Base-by-base conservation (phyloP, 2,888 invertebrate species). In the Sturmia bella region DNA sequence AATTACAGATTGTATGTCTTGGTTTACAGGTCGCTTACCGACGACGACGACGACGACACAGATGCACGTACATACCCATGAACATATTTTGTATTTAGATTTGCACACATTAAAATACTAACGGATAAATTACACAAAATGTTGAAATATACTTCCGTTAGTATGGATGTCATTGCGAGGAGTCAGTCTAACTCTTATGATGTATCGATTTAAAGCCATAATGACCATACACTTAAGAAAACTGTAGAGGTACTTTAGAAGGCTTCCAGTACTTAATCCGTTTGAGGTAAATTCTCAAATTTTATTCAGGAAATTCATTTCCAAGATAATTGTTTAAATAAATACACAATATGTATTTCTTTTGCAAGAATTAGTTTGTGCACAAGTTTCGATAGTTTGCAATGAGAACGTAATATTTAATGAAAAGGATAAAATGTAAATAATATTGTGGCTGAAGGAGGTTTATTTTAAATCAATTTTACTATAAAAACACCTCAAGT, bases 1-100 rank as follows among this genome's bases (percentile, higher is more conserved):
- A 82, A 82, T 82, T 82, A 82, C 77, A 77, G 81, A 77, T n/a
- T n/a, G n/a, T 74, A 73, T 61, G 6, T 39, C 68, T 69, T 82
- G 73, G 63, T 69, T 81, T 59, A 50, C 56, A 57, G 21, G 32
- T 54, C 43, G 63, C 43, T 37, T 64, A 9, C 41, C 59, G 69
- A 64, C 73, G 50, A 74, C 19, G 37, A 17, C 37, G 19, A 27
- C 59, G 69, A 64, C 73, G 50, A 74, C 19, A 45, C 27, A 48
- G 19, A 27, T 19, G 56, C 11, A 43, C 19, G 19, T 24, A 56
- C 37, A 41, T 12, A 45, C 13, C 12, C 9, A 64, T 17, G 39
- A 12, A 50, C 43, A 5, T 43, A 12, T 9, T 4, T 1, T 15
- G 32, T 32, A 32, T 7, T 32, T 32, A 32, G 32, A 32, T 32